Conservation (phyloP, 1,140 invertebrate species). For the Phthorimaea operculella region DNA sequence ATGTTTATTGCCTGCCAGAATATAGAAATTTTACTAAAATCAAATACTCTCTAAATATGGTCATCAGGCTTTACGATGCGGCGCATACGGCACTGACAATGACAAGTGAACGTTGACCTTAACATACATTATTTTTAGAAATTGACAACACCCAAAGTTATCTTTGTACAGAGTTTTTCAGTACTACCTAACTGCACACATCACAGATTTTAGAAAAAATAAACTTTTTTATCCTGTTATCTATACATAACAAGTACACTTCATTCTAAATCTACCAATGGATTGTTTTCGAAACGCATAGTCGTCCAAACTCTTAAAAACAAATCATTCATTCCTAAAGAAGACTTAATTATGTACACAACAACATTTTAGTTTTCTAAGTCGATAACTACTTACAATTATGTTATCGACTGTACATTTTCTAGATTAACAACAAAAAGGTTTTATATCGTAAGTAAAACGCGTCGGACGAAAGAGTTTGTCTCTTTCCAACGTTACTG, state of each 20-base stretch:
- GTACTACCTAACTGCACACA: constrained; percentile 44
- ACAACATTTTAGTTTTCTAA: constrained; percentile 26
- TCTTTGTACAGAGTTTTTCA: constrained; percentile 48
- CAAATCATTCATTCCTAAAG: constrained; percentile 12
- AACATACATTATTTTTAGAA: constrained; percentile 33
- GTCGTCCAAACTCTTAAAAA: constrained; percentile 18
- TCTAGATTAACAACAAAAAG: background rate
- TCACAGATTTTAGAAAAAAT: constrained; percentile 60
- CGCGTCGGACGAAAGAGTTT: too few relatives aligned
- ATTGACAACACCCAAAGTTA: constrained; percentile 44
- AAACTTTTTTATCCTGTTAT: constrained; percentile 41
- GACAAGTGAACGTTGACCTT: too few relatives aligned
- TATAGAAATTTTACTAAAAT: too few relatives aligned
- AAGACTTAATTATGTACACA: background rate
- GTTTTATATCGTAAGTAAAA: too few relatives aligned
- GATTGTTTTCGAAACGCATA: background rate
- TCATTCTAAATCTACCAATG: constrained; percentile 23
- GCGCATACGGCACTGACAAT: too few relatives aligned
- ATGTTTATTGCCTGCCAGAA: too few relatives aligned
- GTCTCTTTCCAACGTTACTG: too few relatives aligned
- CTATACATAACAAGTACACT: constrained; percentile 51
- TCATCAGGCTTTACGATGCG: too few relatives aligned
- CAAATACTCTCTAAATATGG: too few relatives aligned
- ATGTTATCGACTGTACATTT: background rate
- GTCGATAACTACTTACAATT: too few relatives aligned